These are phyloP conservation scores for Syngnathus scovelli DNA, from an alignment of 2,113 vertebrate genomes.

Conservation along the genomic window DNA sequence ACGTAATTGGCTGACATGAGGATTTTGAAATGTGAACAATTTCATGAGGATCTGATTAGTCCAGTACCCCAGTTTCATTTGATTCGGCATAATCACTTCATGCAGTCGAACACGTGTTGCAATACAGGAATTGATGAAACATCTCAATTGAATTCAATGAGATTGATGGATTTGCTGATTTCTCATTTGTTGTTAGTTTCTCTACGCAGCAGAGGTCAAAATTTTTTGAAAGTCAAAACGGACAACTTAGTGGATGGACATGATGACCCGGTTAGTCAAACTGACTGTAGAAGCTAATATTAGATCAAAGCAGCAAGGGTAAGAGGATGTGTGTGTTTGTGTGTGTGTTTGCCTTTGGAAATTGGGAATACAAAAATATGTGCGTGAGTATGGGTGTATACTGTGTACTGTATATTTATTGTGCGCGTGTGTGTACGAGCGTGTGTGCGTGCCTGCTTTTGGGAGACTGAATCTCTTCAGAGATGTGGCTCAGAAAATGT, in stretches of 20 bases:
- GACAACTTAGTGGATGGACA: neutral
- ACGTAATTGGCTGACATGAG: too few relatives aligned
- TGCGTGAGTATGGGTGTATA: conserved; percentile 40
- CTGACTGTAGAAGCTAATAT: conserved; percentile 55
- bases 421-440: neutral
- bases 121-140: neutral
- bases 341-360: conserved; percentile 35
- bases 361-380: too few relatives aligned
- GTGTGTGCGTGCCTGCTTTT: conserved; percentile 37
- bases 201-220: conserved; percentile 39
- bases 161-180: neutral
- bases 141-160: neutral
- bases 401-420: too few relatives aligned
- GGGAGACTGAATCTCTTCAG: conserved; percentile 56
- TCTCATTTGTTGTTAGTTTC: neutral
- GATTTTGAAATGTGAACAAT: too few relatives aligned
- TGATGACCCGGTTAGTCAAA: conserved; percentile 56
- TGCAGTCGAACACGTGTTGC: too few relatives aligned
- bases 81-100: too few relatives aligned
- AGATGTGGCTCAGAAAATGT: conserved; percentile 63
- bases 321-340: conserved; percentile 17
- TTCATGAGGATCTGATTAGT: too few relatives aligned
- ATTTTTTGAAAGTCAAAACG: conserved; percentile 58
- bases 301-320: conserved; percentile 38
- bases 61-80: too few relatives aligned